Conservation (phyloP, 2,888 invertebrate species). For the Achlya flavicornis region DNA sequence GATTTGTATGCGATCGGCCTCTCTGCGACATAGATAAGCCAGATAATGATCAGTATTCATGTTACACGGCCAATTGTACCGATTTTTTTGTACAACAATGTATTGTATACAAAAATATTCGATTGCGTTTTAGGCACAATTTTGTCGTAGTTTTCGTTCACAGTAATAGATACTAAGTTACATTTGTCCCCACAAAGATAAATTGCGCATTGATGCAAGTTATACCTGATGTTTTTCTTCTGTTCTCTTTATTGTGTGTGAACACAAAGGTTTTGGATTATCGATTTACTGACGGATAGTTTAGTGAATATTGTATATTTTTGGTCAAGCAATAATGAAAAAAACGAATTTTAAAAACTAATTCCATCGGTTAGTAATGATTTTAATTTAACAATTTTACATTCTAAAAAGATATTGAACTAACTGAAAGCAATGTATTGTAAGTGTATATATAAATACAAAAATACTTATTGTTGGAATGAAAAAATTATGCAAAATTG, state of each 20-base stretch:
- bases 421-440: too few relatives aligned
- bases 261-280: constrained; percentile 60
- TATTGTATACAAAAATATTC: constrained; percentile 68
- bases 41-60: constrained; percentile 81
- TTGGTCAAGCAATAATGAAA: background rate
- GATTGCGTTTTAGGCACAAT: constrained; percentile 77
- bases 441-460: too few relatives aligned
- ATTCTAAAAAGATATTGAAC: too few relatives aligned
- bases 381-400: too few relatives aligned
- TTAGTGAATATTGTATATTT: constrained; percentile 31
- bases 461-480: too few relatives aligned
- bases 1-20: constrained; percentile 70
- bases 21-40: constrained; percentile 72
- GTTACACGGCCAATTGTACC: constrained; percentile 76
- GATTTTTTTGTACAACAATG: constrained; percentile 54
- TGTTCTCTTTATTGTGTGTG: constrained; percentile 44
- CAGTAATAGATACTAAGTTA: constrained; percentile 74
- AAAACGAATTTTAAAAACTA: too few relatives aligned
- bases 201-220: constrained; percentile 77
- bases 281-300: constrained; percentile 52
- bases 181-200: constrained; percentile 69
- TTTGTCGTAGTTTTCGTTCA: constrained; percentile 59
- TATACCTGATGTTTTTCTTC: constrained; percentile 76
- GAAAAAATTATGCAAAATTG: constrained; percentile 2
- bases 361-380: too few relatives aligned